phyloP scores from a whole-genome alignment of 2,797 vertebrate genomes.

The Muraenolepis orangiensis region DNA sequence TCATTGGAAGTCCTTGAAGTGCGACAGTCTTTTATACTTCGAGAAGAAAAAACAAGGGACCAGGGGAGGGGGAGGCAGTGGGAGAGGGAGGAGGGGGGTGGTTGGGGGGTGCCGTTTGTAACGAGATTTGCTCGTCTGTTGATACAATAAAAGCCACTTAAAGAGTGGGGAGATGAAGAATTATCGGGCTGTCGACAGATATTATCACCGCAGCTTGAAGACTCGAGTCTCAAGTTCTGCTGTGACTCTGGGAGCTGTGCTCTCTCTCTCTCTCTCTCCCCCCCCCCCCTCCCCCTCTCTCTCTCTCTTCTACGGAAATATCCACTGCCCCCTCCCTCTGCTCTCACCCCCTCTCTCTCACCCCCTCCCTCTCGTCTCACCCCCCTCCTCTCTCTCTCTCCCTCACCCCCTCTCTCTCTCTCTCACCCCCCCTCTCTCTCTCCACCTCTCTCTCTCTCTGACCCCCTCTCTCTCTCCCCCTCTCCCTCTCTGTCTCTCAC shows the following conservation, averaged over 20 bases:
- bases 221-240: conserved; percentile 30
- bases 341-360: too few relatives aligned
- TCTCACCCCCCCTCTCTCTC: neutral
- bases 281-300: too few relatives aligned
- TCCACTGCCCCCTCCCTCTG: conserved; percentile 27
- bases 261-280: conserved; percentile 48
- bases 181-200: conserved; percentile 44
- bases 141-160: conserved; percentile 51
- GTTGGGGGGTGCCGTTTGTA: conserved; percentile 16
- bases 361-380: too few relatives aligned
- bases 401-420: too few relatives aligned
- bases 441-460: conserved; percentile 54
- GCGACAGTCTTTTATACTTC: neutral
- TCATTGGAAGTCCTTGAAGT: neutral
- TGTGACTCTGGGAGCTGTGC: conserved; percentile 48
- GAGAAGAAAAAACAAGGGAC: neutral
- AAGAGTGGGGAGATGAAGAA: conserved; percentile 49
- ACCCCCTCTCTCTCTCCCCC: conserved; percentile 56
- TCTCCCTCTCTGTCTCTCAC: neutral
- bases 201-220: conserved; percentile 49
- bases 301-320: conserved; percentile 53
- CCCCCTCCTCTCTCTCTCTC: too few relatives aligned
- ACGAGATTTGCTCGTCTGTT: conserved; percentile 50
- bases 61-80: neutral
- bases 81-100: conserved; percentile 3